Evolutionary conservation across 2,797 vertebrate species (phyloP).

Genomic region (Eremophila alpestris): DNA sequence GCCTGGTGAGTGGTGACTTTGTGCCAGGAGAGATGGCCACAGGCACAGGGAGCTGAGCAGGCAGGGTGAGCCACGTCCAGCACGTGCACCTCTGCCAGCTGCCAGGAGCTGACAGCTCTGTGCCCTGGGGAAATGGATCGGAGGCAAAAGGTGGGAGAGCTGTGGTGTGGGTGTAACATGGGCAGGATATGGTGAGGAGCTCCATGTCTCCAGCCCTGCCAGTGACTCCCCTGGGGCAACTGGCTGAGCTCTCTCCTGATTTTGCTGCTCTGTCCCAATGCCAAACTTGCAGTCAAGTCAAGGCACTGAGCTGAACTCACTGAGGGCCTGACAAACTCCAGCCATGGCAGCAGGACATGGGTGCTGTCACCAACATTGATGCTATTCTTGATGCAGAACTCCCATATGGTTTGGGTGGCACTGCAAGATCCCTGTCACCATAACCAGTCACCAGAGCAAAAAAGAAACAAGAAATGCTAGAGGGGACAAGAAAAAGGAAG

Average conservation of each 20-base stretch:
- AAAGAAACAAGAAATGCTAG: not conserved
- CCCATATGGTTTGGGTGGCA: not conserved
- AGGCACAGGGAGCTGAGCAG: accelerated
- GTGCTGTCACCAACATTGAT: not conserved
- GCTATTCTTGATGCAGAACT: not conserved
- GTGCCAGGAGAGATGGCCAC: not conserved
- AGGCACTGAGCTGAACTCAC: not conserved
- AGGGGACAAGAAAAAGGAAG: not conserved
- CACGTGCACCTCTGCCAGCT: not conserved
- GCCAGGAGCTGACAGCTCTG: not conserved
- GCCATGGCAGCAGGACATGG: not conserved
- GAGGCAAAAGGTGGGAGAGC: not conserved
- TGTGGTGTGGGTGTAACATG: accelerated
- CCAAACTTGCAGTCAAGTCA: not conserved
- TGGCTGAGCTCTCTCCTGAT: not conserved
- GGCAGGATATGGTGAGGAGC: not conserved
- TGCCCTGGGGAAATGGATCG: accelerated
- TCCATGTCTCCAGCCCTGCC: not conserved
- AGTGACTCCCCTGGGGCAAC: not conserved
- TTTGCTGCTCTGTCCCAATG: not conserved
- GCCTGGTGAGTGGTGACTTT: accelerated
- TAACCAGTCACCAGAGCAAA: not conserved
- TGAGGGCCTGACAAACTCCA: not conserved
- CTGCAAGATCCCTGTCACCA: not conserved
- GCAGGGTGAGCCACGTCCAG: not conserved